A percentile compares a stretch with the other conserved stretches of the same genome.
These are phyloP conservation scores for Hypomecis punctinalis DNA, from an alignment of 2,888 invertebrate genomes.

Conservation along the genomic window DNA sequence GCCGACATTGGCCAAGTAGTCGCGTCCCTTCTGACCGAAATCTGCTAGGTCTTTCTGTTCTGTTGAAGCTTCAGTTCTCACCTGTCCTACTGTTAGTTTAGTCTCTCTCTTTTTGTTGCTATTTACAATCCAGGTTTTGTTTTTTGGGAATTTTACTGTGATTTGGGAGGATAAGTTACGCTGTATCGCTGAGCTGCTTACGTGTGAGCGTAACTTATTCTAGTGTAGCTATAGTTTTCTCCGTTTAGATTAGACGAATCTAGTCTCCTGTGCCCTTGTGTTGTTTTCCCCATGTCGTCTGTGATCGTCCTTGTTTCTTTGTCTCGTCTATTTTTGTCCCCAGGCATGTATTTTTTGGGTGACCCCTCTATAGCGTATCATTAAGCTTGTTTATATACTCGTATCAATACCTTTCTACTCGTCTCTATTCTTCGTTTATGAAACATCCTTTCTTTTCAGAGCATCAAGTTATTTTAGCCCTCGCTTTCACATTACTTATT, in stretches of 20 bases:
- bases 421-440: slow-evolving; percentile 30
- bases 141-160: slow-evolving; percentile 36
- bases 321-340: slow-evolving; percentile 52
- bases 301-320: slow-evolving; percentile 54
- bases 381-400: slow-evolving; percentile 49
- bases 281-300: slow-evolving; percentile 55
- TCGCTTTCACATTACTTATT: slow-evolving; percentile 50
- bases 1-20: slow-evolving; percentile 83
- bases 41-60: slow-evolving; percentile 83
- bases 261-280: slow-evolving; percentile 60
- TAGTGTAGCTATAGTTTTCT: slow-evolving; percentile 62
- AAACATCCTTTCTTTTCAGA: slow-evolving; percentile 35
- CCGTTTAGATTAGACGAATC: slow-evolving; percentile 63
- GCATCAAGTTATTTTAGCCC: slow-evolving; percentile 42
- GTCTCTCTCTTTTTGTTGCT: slow-evolving; percentile 62
- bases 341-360: slow-evolving; percentile 67
- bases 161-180: slow-evolving; percentile 57
- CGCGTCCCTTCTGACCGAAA: slow-evolving; percentile 83
- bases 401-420: slow-evolving; percentile 28
- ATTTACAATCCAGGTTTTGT: slow-evolving; percentile 44
- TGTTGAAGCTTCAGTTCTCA: slow-evolving; percentile 71
- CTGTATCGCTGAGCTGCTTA: slow-evolving; percentile 36
- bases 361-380: slow-evolving; percentile 55
- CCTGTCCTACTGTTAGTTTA: slow-evolving; percentile 77
- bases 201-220: slow-evolving; percentile 59